Conservation (phyloP, 2,888 invertebrate genomes). For the Carpatolechia fugitivella region DNA sequence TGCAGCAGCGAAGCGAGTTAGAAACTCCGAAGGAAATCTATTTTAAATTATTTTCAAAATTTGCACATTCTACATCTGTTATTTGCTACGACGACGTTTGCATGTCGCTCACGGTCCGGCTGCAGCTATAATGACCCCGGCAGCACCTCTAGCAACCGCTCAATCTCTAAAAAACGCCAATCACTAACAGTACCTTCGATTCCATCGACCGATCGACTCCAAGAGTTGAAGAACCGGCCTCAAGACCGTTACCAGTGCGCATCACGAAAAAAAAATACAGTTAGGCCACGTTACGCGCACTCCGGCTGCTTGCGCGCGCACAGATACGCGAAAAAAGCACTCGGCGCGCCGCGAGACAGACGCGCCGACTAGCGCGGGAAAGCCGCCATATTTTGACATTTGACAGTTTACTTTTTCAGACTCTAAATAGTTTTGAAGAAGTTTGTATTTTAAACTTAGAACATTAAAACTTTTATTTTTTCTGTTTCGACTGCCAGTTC, state of each 20-base stretch:
- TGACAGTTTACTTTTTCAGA: slow-evolving; percentile 51
- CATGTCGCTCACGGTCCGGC: background rate
- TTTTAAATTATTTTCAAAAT: no score
- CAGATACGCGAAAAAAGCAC: slow-evolving; percentile 13
- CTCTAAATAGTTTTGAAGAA: slow-evolving; percentile 34
- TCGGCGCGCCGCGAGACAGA: slow-evolving; percentile 18
- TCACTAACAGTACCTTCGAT: slow-evolving; percentile 18
- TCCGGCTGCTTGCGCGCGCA: slow-evolving; percentile 30
- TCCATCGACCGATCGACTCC: slow-evolving; percentile 47
- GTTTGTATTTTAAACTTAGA: no score
- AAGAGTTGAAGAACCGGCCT: slow-evolving; percentile 60
- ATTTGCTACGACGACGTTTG: background rate
- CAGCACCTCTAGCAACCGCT: background rate
- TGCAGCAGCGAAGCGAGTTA: no score
- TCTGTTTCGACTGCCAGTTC: slow-evolving; percentile 30
- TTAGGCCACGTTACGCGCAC: slow-evolving; percentile 44
- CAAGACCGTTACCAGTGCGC: slow-evolving; percentile 61
- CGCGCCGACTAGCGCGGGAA: slow-evolving; percentile 43
- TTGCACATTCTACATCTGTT: no score
- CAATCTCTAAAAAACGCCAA: slow-evolving; percentile 8
- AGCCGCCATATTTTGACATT: slow-evolving; percentile 6
- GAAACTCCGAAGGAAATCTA: no score
- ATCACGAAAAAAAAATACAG: slow-evolving; percentile 76
- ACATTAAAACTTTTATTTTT: slow-evolving; percentile 3
- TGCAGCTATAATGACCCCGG: background rate